Evolutionary conservation across 2,113 vertebrate genomes (phyloP).

Genomic region (Heterochromis multidens): DNA sequence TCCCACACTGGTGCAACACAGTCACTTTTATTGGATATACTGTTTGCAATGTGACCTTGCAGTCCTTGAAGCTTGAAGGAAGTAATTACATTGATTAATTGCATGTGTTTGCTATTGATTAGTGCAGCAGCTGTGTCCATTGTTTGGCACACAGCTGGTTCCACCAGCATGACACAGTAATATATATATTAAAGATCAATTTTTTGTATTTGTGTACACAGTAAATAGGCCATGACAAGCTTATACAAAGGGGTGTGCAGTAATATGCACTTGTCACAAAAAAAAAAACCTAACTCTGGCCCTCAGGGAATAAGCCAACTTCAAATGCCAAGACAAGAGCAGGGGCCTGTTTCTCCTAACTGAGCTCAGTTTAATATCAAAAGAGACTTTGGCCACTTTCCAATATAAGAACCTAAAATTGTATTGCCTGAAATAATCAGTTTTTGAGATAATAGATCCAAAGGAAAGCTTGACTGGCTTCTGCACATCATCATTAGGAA

Average conservation of each 20-base stretch:
- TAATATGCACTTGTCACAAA: constrained; percentile 8
- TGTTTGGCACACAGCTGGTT: constrained; percentile 17
- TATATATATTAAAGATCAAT: not conserved
- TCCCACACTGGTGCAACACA: not conserved
- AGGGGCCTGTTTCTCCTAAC: not conserved
- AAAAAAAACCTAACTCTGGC: not conserved
- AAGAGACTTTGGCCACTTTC: not conserved
- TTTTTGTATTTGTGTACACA: not conserved
- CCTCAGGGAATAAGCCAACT: not conserved
- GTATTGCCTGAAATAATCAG: not conserved
- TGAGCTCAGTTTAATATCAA: not conserved
- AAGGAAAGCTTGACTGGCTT: not conserved
- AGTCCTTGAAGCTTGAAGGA: constrained; percentile 14
- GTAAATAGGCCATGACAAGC: not conserved
- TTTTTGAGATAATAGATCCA: not conserved
- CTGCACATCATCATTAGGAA: not conserved
- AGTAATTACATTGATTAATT: constrained; percentile 63
- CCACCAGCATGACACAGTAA: not conserved
- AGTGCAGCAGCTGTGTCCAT: not conserved
- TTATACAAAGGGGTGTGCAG: not conserved
- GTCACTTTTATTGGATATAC: not conserved
- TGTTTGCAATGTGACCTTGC: constrained; percentile 19
- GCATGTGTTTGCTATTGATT: constrained; percentile 45
- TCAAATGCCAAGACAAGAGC: constrained; percentile 9
- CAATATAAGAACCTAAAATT: not conserved